Evolutionary conservation across 2,888 invertebrate species (phyloP).

Genomic region (Alentia gelatinosa): DNA sequence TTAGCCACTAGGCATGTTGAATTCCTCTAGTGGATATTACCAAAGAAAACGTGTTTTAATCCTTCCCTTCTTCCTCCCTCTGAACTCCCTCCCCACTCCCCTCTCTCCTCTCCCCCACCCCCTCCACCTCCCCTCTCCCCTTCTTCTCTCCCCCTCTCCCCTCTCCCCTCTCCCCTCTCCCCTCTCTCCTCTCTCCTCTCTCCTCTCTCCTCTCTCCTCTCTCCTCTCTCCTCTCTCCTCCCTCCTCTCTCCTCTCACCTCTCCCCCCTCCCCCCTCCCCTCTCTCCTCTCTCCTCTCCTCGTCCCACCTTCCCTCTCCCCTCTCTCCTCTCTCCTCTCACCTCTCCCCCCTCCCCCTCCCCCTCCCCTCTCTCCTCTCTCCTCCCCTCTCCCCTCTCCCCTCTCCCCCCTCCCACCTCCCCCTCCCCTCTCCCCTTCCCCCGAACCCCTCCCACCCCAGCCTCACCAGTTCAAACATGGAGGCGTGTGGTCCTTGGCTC

Average conservation of each 20-base stretch:
- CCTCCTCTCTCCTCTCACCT: neutral
- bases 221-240: neutral
- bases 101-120: neutral
- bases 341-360: neutral
- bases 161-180: neutral
- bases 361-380: neutral
- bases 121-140: neutral
- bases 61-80: too few species aligned
- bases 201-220: neutral
- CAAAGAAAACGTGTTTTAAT: too few species aligned
- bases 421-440: neutral
- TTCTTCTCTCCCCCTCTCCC: neutral
- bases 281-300: neutral
- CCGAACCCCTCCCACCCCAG: neutral
- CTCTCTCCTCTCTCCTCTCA: neutral
- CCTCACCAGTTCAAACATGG: neutral
- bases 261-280: neutral
- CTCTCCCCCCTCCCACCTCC: neutral
- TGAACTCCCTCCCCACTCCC: neutral
- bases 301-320: neutral
- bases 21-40: too few species aligned
- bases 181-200: neutral
- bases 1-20: too few species aligned
- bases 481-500: neutral
- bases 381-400: neutral